A percentile compares a stretch with the other conserved stretches of the same genome.
Evolutionary conservation across 37 sponge, comb jelly and placozoan genomes (phyloP).

Genomic region (Eunapius fragilis): DNA sequence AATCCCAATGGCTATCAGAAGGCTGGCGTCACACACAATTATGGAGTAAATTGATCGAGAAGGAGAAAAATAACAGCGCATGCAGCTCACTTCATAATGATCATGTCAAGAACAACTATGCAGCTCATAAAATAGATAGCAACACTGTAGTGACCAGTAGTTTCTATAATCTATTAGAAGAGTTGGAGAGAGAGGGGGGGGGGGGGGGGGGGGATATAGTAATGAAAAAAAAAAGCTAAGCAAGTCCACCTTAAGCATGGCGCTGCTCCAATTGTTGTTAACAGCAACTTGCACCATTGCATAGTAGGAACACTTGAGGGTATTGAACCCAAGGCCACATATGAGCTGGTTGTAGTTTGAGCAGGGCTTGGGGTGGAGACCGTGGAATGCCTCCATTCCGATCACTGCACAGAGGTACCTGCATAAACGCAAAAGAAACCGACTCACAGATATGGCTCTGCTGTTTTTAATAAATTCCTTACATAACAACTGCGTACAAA

Average conservation of each 20-base stretch:
- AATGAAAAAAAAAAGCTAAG: too few species aligned
- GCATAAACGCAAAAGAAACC: not conserved
- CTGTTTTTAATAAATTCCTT: not conserved
- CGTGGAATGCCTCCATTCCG: conserved; percentile 66
- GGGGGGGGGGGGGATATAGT: too few species aligned
- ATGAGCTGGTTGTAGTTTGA: conserved; percentile 29
- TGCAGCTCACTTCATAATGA: conserved; percentile 67
- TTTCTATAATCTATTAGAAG: conserved; percentile 26
- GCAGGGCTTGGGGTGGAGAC: not conserved
- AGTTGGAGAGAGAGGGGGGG: too few species aligned
- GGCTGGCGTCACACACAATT: conserved; percentile 10
- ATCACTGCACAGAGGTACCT: conserved; percentile 69
- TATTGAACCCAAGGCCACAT: conserved; percentile 60
- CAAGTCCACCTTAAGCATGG: conserved; percentile 61
- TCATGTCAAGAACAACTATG: conserved; percentile 54
- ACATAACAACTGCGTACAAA: conserved; percentile 39
- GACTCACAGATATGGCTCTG: too few species aligned
- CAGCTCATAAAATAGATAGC: conserved; percentile 61
- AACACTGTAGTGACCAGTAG: not conserved
- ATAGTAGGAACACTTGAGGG: conserved; percentile 59
- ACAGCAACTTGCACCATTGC: conserved; percentile 60
- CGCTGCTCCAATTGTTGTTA: conserved; percentile 76
- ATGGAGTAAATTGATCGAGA: not conserved
- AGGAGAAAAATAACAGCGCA: too few species aligned
- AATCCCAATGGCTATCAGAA: conserved; percentile 68